These are phyloP conservation scores for Hormiphora californensis DNA, from an alignment of 37 sponge, comb jelly and placozoan genomes.

Conservation along the genomic window DNA sequence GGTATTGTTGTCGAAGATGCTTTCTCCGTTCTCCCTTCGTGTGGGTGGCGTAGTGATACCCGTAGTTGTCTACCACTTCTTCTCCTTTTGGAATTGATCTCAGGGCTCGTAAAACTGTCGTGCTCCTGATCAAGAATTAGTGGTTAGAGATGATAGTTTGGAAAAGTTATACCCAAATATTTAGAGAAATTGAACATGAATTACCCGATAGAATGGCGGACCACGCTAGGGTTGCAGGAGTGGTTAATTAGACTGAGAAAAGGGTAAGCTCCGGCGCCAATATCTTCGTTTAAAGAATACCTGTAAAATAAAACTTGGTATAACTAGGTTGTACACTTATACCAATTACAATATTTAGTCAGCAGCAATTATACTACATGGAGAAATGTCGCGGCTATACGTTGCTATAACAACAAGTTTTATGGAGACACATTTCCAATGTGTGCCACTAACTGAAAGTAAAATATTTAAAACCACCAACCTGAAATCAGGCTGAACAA, in stretches of 20 bases:
- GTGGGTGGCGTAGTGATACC: slow-evolving; percentile 51
- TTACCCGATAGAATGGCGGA: slow-evolving; percentile 1
- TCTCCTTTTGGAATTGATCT: not conserved
- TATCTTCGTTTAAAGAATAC: slow-evolving; percentile 7
- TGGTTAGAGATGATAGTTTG: not conserved
- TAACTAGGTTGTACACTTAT: no score
- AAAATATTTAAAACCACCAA: no score
- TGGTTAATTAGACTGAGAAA: slow-evolving; percentile 31
- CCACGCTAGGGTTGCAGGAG: slow-evolving; percentile 43
- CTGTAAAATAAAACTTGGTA: no score
- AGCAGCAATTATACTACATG: no score
- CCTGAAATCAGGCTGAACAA: not conserved
- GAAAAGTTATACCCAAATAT: no score
- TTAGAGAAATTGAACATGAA: no score
- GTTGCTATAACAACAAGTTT: no score
- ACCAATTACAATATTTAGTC: no score
- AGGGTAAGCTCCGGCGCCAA: slow-evolving; percentile 24
- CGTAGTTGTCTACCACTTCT: slow-evolving; percentile 36
- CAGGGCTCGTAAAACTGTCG: not conserved
- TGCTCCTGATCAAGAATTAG: not conserved
- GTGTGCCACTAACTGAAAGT: no score
- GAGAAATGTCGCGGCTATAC: no score
- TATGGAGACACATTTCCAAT: no score
- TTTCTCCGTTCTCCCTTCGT: not conserved
- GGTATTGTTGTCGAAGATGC: not conserved